phyloP scores from a whole-genome alignment of 2,888 invertebrate genomes.

The Noctua comes region DNA sequence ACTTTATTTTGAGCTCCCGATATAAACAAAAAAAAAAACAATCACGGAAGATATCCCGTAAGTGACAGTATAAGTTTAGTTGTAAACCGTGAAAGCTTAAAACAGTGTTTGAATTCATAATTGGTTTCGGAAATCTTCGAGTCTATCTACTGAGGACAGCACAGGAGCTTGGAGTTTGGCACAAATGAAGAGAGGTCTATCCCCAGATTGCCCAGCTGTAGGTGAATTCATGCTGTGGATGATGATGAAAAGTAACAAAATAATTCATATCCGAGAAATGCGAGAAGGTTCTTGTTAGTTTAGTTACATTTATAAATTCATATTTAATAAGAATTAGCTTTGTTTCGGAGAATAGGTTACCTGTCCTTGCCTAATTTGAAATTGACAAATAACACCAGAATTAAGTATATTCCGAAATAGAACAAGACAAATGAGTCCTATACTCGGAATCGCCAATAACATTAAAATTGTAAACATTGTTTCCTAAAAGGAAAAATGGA shows the following conservation, averaged over 20 bases:
- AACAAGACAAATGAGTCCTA: constrained; percentile 32
- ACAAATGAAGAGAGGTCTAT: neutral
- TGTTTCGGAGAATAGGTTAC: constrained; percentile 4
- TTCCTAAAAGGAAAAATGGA: constrained; percentile 42
- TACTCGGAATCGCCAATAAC: constrained; percentile 46
- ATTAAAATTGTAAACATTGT: constrained; percentile 46
- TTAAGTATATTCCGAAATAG: constrained; percentile 31
- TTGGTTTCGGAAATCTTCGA: constrained; percentile 3
- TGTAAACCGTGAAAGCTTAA: no score
- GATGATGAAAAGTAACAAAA: neutral
- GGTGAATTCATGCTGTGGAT: neutral
- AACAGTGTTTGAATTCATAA: no score
- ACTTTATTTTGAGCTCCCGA: no score
- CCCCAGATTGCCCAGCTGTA: neutral
- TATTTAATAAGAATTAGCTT: neutral
- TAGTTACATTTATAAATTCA: neutral
- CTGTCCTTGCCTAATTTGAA: constrained; percentile 16
- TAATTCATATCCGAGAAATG: neutral
- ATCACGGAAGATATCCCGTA: no score
- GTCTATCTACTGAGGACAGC: neutral
- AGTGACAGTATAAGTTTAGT: no score
- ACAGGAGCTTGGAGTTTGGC: neutral
- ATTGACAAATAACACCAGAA: constrained; percentile 26
- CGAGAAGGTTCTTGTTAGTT: neutral
- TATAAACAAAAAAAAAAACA: no score